Base-by-base conservation (phyloP, 1,140 invertebrate species). In the Manduca sexta region DNA sequence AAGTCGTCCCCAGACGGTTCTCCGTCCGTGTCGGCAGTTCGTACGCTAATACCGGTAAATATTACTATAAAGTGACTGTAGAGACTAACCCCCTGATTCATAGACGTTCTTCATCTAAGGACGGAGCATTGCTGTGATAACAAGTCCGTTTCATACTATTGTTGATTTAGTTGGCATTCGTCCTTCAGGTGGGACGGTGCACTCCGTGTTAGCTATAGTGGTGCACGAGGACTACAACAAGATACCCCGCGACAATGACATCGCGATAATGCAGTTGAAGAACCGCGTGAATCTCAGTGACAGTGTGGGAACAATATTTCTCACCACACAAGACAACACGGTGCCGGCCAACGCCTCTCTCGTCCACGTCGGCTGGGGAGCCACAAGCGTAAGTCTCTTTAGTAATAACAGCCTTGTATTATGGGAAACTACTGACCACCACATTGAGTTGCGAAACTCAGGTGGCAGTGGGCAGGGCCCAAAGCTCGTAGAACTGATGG, bases 291-390 rank as follows among this genome's bases (percentile, higher is more conserved):
- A 33, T n/a, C 52, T 62, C 11, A 38, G 58, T 50, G 13, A 44
- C 29, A 48, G 30, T 7, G 64, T 69, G 15, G 48, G 10, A 17
- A 16, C 52, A 11, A 65, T 47, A 7, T 31, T 4, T 31, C 49
- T 75, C 21, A 64, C 69, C 4, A 26, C 14, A 3, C 58, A 53
- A 35, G 56, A 56, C 1, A 40, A 38, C 0, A 14, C 13, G 3
- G 49, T 82, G 3, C 60, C 69, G 0, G 60, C 65, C 13, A 58
- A 69, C 45, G 31, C 57, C 2, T 34, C 47, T 0, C 64, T 79
- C 3, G 52, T 50, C 0, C 43, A 56, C 15, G 62, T 74, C 2
- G 75, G 75, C 13, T 82, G 78, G 78, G 78, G 75, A 1, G 12
- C 35, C 5, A 79, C 72, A 44, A 57, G 39, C 18, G 75, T 79